Evolutionary conservation across 2,888 invertebrate genomes (phyloP).

Genomic region (Drosophila atripex): DNA sequence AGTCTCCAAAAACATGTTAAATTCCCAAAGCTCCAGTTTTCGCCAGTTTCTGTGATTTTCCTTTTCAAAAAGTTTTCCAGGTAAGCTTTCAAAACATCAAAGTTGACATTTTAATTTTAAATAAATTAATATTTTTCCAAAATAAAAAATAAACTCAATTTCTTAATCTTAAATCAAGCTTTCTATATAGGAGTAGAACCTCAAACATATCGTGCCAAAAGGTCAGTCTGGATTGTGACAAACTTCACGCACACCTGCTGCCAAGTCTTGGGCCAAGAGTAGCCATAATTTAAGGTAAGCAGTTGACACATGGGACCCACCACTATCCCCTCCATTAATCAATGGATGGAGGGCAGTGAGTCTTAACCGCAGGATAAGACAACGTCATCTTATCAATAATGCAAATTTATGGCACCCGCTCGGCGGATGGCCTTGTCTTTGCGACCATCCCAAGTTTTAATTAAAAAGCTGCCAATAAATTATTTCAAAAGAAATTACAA

Average conservation of each 20-base stretch:
- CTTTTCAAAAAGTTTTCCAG: not conserved
- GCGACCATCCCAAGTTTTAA: slow-evolving; percentile 60
- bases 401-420: slow-evolving; percentile 62
- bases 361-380: slow-evolving; percentile 21
- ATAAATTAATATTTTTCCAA: too few species aligned
- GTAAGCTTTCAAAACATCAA: not conserved
- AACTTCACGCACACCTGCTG: slow-evolving; percentile 54
- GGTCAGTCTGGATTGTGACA: slow-evolving; percentile 8
- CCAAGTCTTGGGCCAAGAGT: slow-evolving; percentile 5
- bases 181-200: not conserved
- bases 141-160: not conserved
- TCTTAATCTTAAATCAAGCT: not conserved
- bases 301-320: slow-evolving; percentile 57
- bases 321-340: slow-evolving; percentile 50
- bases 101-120: too few species aligned
- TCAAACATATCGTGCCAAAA: not conserved
- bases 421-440: slow-evolving; percentile 29
- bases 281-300: slow-evolving; percentile 57
- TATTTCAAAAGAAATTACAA: slow-evolving; percentile 76
- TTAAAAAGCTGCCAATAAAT: slow-evolving; percentile 78
- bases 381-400: slow-evolving; percentile 41
- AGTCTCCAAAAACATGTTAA: slow-evolving; percentile 3
- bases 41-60: not conserved
- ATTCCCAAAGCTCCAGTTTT: not conserved
- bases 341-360: slow-evolving; percentile 44